Base-by-base conservation (phyloP, 2,888 invertebrate genomes). In the Thumatha senex region DNA sequence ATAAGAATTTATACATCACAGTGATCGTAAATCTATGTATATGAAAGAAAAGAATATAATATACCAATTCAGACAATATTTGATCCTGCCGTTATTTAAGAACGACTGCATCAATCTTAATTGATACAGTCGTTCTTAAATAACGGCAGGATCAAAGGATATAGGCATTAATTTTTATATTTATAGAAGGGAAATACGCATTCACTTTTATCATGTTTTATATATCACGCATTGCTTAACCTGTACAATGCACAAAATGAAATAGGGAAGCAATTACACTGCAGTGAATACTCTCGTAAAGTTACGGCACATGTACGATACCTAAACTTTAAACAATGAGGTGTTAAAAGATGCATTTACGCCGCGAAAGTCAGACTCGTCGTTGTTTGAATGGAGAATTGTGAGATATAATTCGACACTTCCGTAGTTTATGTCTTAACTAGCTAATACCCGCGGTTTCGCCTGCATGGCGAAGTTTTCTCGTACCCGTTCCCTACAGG, bases 301-400 rank as follows among this genome's bases (percentile, higher is more conserved):
- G 29, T 48, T 49, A 41, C 13, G 46, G 18, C 18, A 24, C 5
- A 36, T 31, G 42, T 33, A 39, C 46, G 43, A 48, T 51, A 40
- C 66, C 15, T 36, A 42, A 43, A 12, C 24, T 39, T 40, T 47
- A 44, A 53, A 56, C 62, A 65, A 62, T 62, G 62, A 44, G 24
- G 49, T 64, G 55, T 47, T 59, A 55, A 48, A 51, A 56, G 14
- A 47, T 39, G 48, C 51, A 56, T 64, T 58, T 61, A 61, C 48
- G 51, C 50, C 49, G 46, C 40, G 65, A 59, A 65, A 61, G 48
- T 48, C 14, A 18, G 39, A 14, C 18, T 8, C n/a, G 14, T 42
- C 44, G 45, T 42, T 30, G 31, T 50, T 53, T 24, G 60, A 48
- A 63, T 50, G 18, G 5, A 63, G 53, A 63, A 63, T 54, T 45